A percentile compares a stretch with the other conserved stretches of the same genome.
These are phyloP conservation scores for Trochalopteron elliotii DNA, from an alignment of 2,113 vertebrate genomes.

Conservation along the genomic window DNA sequence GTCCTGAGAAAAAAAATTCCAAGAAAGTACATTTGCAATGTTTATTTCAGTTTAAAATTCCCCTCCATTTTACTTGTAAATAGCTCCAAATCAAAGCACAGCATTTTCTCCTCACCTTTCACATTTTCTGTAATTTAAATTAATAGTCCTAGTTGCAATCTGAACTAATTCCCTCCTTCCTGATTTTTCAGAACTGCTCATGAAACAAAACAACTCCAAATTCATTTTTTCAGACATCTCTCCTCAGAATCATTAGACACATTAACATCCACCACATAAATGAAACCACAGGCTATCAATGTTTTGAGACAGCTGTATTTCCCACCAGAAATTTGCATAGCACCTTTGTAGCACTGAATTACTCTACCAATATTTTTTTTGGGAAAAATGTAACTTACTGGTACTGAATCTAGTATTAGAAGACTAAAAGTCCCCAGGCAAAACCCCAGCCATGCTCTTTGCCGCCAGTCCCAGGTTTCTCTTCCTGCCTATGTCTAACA, in stretches of 20 bases:
- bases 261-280: constrained; percentile 69
- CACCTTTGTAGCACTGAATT: constrained; percentile 44
- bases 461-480: not conserved
- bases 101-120: constrained; percentile 51
- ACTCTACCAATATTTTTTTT: not conserved
- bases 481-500: not conserved
- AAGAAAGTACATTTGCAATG: constrained; percentile 67
- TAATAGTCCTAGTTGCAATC: constrained; percentile 41
- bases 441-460: not conserved
- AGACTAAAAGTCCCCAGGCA: not conserved
- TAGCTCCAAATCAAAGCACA: constrained; percentile 59
- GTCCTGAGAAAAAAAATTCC: constrained; percentile 62
- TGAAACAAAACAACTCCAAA: constrained; percentile 46
- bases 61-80: constrained; percentile 69
- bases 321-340: constrained; percentile 63
- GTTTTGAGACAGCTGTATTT: constrained; percentile 62
- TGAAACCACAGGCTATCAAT: constrained; percentile 69
- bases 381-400: not conserved
- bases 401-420: not conserved
- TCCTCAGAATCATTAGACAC: constrained; percentile 48
- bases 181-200: constrained; percentile 45
- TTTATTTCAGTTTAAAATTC: constrained; percentile 66
- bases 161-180: constrained; percentile 60
- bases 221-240: constrained; percentile 49
- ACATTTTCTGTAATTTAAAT: constrained; percentile 54